phyloP scores from a whole-genome alignment of 2,113 vertebrate species.

The Chloroceryle aenea region DNA sequence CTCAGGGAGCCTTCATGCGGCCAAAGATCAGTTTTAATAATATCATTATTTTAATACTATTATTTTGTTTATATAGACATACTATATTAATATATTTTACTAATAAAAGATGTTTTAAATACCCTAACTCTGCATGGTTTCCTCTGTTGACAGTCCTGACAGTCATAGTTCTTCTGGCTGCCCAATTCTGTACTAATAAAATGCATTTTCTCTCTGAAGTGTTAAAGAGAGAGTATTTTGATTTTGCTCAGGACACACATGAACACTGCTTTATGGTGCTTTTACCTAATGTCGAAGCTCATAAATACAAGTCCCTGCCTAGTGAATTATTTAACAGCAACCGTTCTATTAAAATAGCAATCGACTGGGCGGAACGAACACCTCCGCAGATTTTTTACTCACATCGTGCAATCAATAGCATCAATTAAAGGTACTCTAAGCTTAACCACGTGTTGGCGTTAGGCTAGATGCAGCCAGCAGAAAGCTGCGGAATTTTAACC shows the following conservation, averaged over 20 bases:
- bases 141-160: background rate
- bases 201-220: accelerated
- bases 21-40: background rate
- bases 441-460: background rate
- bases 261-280: accelerated
- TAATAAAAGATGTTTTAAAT: background rate
- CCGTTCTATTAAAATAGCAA: too few species aligned
- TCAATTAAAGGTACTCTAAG: accelerated
- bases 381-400: background rate
- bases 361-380: background rate
- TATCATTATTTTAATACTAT: background rate
- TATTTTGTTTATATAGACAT: too few species aligned
- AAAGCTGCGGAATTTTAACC: background rate
- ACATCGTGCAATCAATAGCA: accelerated
- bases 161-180: background rate
- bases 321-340: too few species aligned
- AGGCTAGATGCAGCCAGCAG: background rate
- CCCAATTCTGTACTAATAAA: background rate
- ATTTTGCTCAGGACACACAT: accelerated
- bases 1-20: background rate
- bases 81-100: too few species aligned
- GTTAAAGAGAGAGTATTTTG: background rate
- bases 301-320: background rate
- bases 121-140: background rate
- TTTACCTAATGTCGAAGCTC: accelerated